Percentiles rank a stretch among this genome's conserved stretches.
These are phyloP conservation scores for Chrysoperla carnea DNA, from an alignment of 1,140 invertebrate species.

Conservation along the genomic window DNA sequence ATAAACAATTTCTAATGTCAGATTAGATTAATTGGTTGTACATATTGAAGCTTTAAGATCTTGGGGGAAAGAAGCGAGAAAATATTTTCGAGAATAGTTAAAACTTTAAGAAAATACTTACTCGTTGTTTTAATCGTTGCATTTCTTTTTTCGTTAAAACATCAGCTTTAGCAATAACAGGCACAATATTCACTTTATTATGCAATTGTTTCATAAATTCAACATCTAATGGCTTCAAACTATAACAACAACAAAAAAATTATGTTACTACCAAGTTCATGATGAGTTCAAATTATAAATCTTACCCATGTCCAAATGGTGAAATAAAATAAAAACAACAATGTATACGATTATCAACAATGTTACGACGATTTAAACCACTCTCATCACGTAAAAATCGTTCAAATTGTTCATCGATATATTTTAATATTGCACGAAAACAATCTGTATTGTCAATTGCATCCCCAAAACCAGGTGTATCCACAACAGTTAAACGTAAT, in stretches of 20 bases:
- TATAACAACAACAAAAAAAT: slow-evolving; percentile 17
- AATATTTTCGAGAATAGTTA: no score
- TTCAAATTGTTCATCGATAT: slow-evolving; percentile 90
- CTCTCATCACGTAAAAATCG: slow-evolving; percentile 80
- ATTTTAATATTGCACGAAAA: slow-evolving; percentile 77
- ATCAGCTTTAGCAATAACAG: slow-evolving; percentile 97
- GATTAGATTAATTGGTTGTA: no score
- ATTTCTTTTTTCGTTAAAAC: slow-evolving; percentile 93
- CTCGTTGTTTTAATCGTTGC: slow-evolving; percentile 69
- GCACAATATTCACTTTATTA: slow-evolving; percentile 97
- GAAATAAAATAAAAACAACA: slow-evolving; percentile 99
- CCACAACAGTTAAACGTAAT: slow-evolving; percentile 75
- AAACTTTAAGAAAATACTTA: no score
- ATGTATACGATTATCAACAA: slow-evolving; percentile 84
- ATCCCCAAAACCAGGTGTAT: slow-evolving; percentile 97
- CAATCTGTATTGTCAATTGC: slow-evolving; percentile 95
- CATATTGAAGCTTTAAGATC: no score
- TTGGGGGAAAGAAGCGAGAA: no score
- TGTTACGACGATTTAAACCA: slow-evolving; percentile 78
- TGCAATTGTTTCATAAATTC: slow-evolving; percentile 98
- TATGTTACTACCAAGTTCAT: neutral
- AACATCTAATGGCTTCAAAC: slow-evolving; percentile 76
- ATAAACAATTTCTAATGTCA: no score
- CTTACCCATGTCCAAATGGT: slow-evolving; percentile 88
- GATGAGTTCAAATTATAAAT: neutral